Conservation (phyloP, 2,888 invertebrate genomes). For the Beris morrisii region DNA sequence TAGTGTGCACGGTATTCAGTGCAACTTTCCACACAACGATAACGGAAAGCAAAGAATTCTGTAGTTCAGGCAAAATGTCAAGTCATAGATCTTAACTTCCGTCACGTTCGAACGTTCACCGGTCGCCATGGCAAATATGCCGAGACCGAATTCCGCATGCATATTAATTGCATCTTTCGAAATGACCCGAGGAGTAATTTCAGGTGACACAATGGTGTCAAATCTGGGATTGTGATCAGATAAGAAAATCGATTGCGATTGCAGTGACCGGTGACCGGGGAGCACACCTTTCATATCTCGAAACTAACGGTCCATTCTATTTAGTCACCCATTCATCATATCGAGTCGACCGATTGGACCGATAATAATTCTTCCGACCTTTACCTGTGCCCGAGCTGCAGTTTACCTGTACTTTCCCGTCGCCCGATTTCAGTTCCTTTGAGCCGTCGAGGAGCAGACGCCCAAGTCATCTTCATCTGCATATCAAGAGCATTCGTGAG, state of each 20-base stretch:
- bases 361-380: constrained; percentile 21
- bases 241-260: constrained; percentile 26
- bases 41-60: no score
- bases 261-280: constrained; percentile 3
- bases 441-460: constrained; percentile 3
- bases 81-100: no score
- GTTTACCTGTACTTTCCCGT: not conserved
- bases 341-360: constrained; percentile 20
- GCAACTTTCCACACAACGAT: no score
- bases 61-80: no score
- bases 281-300: constrained; percentile 19
- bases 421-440: constrained; percentile 2
- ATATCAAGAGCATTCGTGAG: constrained; percentile 20
- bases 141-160: not conserved
- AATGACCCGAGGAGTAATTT: constrained; percentile 19
- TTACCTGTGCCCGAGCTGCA: constrained; percentile 1
- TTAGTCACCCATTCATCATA: constrained; percentile 31
- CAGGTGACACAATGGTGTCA: constrained; percentile 30
- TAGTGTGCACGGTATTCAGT: no score
- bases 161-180: not conserved
- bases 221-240: constrained; percentile 26
- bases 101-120: not conserved
- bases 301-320: constrained; percentile 31
- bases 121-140: not conserved
- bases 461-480: constrained; percentile 30